Percentiles rank a stretch among this genome's conserved stretches.
Conservation (phyloP, 2,113 vertebrate genomes). For the Pedionomus torquatus region DNA sequence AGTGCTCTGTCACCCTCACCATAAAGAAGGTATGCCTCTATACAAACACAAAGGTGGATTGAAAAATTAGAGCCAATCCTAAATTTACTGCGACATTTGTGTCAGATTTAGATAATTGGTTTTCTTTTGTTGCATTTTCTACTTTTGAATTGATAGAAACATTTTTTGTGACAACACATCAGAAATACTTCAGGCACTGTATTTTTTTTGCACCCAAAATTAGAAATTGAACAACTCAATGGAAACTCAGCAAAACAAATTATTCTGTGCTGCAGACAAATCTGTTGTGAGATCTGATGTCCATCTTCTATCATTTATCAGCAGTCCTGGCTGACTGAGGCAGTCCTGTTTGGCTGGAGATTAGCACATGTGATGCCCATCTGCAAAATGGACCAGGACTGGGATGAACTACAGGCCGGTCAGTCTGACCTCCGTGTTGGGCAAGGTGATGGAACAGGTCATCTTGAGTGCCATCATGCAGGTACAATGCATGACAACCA, state of each 20-base stretch:
- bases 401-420: not conserved
- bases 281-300: not conserved
- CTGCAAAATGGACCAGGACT: fast-evolving
- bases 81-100: not conserved
- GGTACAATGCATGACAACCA: not conserved
- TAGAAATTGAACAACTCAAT: not conserved
- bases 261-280: not conserved
- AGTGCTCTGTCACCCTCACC: too few species aligned
- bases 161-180: not conserved
- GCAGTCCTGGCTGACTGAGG: not conserved
- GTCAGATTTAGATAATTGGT: not conserved
- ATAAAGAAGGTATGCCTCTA: not conserved
- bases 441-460: not conserved
- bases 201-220: not conserved
- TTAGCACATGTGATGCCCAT: not conserved
- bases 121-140: not conserved
- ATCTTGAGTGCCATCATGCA: fast-evolving
- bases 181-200: not conserved
- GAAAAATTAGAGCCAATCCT: not conserved
- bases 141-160: not conserved
- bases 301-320: not conserved
- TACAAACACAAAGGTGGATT: not conserved
- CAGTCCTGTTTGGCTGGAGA: not conserved
- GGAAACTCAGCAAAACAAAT: not conserved
- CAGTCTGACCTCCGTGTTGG: fast-evolving